Evolutionary conservation across 2,888 invertebrate genomes (phyloP).

Genomic region (Ypsolopha sequella): DNA sequence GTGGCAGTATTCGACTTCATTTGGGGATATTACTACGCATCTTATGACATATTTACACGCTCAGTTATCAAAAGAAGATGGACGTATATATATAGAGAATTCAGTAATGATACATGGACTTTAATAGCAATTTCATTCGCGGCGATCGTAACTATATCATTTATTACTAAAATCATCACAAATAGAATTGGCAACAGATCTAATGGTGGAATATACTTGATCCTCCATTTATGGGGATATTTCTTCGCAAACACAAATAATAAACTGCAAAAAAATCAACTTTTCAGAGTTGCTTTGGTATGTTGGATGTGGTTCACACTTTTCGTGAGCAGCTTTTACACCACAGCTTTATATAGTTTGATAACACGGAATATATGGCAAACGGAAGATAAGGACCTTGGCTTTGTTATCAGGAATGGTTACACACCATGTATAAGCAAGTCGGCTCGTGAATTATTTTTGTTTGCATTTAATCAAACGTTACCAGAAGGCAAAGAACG

Average conservation of each 20-base stretch:
- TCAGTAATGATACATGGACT: constrained; percentile 26
- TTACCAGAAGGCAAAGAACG: background rate
- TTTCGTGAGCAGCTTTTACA: constrained; percentile 39
- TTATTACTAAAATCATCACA: background rate
- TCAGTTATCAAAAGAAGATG: constrained; percentile 22
- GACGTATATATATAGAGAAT: constrained; percentile 34
- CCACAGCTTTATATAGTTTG: constrained; percentile 34
- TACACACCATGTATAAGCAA: background rate
- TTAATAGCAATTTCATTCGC: constrained; percentile 23
- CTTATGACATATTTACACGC: constrained; percentile 27
- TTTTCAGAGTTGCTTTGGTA: constrained; percentile 24
- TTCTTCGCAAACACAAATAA: constrained; percentile 7
- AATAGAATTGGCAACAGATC: background rate
- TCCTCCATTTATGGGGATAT: constrained; percentile 9
- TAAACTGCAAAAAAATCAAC: constrained; percentile 15
- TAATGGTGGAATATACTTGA: background rate
- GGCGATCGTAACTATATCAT: background rate
- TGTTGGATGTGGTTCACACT: constrained; percentile 45
- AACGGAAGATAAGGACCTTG: background rate
- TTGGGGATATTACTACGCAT: constrained; percentile 30
- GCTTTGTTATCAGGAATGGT: background rate
- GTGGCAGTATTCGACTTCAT: constrained; percentile 33
- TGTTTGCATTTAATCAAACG: background rate
- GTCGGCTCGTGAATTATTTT: background rate
- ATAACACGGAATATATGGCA: constrained; percentile 11